phyloP scores from a whole-genome alignment of 2,797 vertebrate genomes.

The Champsocephalus gunnari region DNA sequence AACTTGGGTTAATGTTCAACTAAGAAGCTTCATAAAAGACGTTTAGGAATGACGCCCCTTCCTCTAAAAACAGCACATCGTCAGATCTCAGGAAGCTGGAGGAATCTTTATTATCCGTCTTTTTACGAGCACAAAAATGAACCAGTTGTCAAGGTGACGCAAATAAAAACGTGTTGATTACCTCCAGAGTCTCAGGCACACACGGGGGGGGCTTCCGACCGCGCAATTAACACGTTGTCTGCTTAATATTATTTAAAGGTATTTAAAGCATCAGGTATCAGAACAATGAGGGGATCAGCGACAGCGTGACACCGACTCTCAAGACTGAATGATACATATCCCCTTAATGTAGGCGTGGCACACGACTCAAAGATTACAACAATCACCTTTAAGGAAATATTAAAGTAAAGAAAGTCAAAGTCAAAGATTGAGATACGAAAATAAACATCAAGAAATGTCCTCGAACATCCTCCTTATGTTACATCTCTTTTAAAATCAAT shows the following conservation, averaged over 20 bases:
- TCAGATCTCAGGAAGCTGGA: constrained; percentile 14
- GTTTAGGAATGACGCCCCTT: not conserved
- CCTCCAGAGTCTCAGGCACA: constrained; percentile 38
- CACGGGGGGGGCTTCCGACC: constrained; percentile 25
- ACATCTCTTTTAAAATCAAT: too few species aligned
- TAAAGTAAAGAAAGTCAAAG: not conserved
- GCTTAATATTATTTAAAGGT: constrained; percentile 55
- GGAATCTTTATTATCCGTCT: constrained; percentile 34
- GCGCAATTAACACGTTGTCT: constrained; percentile 62
- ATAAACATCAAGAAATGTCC: not conserved
- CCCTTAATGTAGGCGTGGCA: not conserved
- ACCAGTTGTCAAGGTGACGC: constrained; percentile 57
- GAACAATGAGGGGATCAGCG: constrained; percentile 18
- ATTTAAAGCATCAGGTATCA: constrained; percentile 27
- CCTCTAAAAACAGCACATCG: not conserved
- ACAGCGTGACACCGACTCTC: not conserved
- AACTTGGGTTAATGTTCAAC: constrained; percentile 20
- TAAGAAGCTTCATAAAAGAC: not conserved
- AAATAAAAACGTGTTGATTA: constrained; percentile 75
- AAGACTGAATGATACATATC: not conserved
- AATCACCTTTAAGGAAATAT: not conserved
- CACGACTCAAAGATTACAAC: not conserved
- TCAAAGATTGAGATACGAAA: not conserved
- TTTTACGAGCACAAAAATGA: constrained; percentile 64
- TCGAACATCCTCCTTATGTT: too few species aligned